These are phyloP conservation scores for Orestias chungarensis DNA, from an alignment of 2,797 vertebrate genomes.

Conservation along the genomic window DNA sequence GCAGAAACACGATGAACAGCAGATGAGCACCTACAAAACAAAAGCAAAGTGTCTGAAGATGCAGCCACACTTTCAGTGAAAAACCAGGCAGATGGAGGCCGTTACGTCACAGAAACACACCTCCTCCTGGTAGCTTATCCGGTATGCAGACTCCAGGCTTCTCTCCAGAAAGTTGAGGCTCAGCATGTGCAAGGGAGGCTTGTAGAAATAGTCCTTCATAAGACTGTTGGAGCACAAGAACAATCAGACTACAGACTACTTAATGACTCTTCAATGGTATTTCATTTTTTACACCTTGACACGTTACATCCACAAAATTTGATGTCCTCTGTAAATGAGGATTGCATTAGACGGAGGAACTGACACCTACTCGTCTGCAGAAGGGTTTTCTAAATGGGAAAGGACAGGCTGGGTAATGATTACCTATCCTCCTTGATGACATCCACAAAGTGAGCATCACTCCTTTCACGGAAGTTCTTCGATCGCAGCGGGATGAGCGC, in stretches of 20 bases:
- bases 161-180: conserved; percentile 95
- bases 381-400: neutral
- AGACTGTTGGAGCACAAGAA: conserved; percentile 78
- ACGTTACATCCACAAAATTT: neutral
- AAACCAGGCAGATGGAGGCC: conserved; percentile 2
- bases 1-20: neutral
- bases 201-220: conserved; percentile 99
- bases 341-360: neutral
- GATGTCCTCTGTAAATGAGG: neutral
- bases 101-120: conserved; percentile 68
- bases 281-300: neutral
- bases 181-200: conserved; percentile 94
- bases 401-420: neutral
- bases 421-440: conserved; percentile 99
- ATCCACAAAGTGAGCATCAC: conserved; percentile 97
- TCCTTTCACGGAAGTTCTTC: conserved; percentile 97
- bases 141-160: conserved; percentile 90
- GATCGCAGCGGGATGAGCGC: conserved; percentile 93
- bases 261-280: too few relatives aligned
- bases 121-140: conserved; percentile 94
- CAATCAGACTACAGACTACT: neutral
- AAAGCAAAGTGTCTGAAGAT: conserved; percentile 9
- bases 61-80: conserved; percentile 6
- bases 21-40: neutral
- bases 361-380: neutral